Evolutionary conservation across 2,888 invertebrate genomes (phyloP), one percentile per base, ranked within the genome.

Genomic region (Sceliomorpha sp.): DNA sequence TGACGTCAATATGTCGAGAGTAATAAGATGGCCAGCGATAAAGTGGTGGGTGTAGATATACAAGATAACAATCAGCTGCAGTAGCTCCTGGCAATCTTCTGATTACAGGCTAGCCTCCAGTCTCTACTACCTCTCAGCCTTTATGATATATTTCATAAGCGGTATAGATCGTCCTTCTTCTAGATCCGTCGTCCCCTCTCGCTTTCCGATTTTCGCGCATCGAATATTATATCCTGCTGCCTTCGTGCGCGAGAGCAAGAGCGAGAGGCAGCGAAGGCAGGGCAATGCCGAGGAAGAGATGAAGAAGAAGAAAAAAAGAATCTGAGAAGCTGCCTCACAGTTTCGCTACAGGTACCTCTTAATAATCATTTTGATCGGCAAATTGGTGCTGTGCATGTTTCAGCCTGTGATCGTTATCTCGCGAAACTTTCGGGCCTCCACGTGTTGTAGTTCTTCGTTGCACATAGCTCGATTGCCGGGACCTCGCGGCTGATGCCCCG

Each of bases 31-130:
- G 83, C 83, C 82, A 80, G 80, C 85, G 84, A 86, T 86, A 86
- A 86, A 86, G 84, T 86, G 85, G 86, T 86, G 86, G 86, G 86
- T 86, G 86, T 86, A 86, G 84, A 84, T 86, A 85, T 85, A 85
- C 85, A 82, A 86, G 86, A 86, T 86, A 86, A 85, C 86, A 85
- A 86, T 86, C 85, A 81, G 84, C 85, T 84, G 85, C 86, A 81
- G 85, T 85, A 85, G 86, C 86, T 86, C 77, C 85, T 86, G 84
- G 86, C 85, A 83, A 85, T 86, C 84, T 84, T 76, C 79, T 86
- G 84, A 86, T 85, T 86, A 86, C 85, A 85, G 86, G 84, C 84
- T 85, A 83, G 81, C 79, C 81, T 68, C 70, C 76, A 77, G 70
- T 75, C 74, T 42, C 73, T 58, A 64, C 73, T 68, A 58, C 74